phyloP scores from a whole-genome alignment of 2,797 vertebrate genomes.

The Gymnodraco acuticeps region DNA sequence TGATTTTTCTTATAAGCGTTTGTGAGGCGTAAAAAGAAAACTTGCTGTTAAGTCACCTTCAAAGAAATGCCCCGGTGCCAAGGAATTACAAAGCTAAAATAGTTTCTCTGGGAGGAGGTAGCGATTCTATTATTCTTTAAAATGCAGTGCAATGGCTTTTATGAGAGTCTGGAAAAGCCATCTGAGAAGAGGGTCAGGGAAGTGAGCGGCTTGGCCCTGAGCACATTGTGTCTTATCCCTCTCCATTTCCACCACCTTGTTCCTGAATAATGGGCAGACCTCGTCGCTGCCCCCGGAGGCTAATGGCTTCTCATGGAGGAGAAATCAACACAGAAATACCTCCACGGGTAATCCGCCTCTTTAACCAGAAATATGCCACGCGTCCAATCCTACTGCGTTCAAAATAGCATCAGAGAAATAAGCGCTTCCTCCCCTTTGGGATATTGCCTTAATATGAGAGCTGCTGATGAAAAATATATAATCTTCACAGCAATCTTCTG shows the following conservation, averaged over 20 bases:
- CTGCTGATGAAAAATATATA: conserved; percentile 61
- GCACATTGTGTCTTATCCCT: conserved; percentile 85
- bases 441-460: conserved; percentile 64
- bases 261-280: conserved; percentile 85
- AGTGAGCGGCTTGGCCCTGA: conserved; percentile 81
- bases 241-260: conserved; percentile 86
- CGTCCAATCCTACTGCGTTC: conserved; percentile 70
- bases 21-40: conserved; percentile 75
- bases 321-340: conserved; percentile 86
- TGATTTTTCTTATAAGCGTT: conserved; percentile 77
- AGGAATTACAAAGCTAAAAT: conserved; percentile 86
- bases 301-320: conserved; percentile 89
- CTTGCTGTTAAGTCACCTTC: conserved; percentile 87
- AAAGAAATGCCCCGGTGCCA: conserved; percentile 81
- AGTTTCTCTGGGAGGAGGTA: conserved; percentile 82
- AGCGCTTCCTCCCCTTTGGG: conserved; percentile 61
- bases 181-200: conserved; percentile 85
- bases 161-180: conserved; percentile 85
- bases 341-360: conserved; percentile 80
- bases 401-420: conserved; percentile 78
- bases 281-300: conserved; percentile 87
- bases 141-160: conserved; percentile 86
- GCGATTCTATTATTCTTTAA: conserved; percentile 88
- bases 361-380: conserved; percentile 73
- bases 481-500: conserved; percentile 59